phyloP scores from a whole-genome alignment of 1,140 invertebrate species.

The Drosophila nasuta region DNA sequence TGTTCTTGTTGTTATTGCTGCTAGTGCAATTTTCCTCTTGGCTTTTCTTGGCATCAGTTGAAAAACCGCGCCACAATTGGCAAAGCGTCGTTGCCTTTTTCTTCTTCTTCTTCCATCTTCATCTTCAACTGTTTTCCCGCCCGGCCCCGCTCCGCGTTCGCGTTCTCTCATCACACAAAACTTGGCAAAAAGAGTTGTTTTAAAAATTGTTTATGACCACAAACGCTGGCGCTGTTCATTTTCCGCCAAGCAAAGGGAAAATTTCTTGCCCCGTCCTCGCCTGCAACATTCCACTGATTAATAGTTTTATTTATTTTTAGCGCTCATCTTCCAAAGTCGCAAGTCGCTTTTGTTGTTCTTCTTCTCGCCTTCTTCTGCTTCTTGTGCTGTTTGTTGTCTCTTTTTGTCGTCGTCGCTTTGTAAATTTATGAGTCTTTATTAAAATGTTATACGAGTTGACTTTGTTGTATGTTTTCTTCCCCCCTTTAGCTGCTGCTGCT shows the following conservation, averaged over 20 bases:
- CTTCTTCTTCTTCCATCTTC: conserved; percentile 33
- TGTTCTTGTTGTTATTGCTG: conserved; percentile 47
- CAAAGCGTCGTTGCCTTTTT: conserved; percentile 62
- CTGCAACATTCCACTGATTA: conserved; percentile 68
- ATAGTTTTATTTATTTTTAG: conserved; percentile 84
- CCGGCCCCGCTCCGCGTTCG: not conserved
- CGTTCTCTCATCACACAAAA: conserved; percentile 31
- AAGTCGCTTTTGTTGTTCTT: conserved; percentile 61
- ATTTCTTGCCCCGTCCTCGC: conserved; percentile 53
- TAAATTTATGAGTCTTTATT: conserved; percentile 80
- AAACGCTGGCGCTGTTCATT: conserved; percentile 77
- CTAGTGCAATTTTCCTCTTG: conserved; percentile 67
- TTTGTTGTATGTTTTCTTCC: conserved; percentile 38
- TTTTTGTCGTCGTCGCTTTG: conserved; percentile 66
- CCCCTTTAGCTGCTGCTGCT: not conserved
- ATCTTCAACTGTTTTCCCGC: conserved; percentile 12
- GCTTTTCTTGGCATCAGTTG: conserved; percentile 78
- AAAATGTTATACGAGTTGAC: conserved; percentile 71
- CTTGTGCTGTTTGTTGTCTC: conserved; percentile 12
- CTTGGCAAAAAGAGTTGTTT: conserved; percentile 83
- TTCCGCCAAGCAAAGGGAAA: conserved; percentile 58
- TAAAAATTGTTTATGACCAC: conserved; percentile 80
- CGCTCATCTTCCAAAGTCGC: conserved; percentile 77
- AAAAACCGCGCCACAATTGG: conserved; percentile 81
- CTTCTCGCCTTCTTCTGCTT: conserved; percentile 41